phyloP scores from a whole-genome alignment of 2,113 vertebrate species.

The Ictalurus punctatus region DNA sequence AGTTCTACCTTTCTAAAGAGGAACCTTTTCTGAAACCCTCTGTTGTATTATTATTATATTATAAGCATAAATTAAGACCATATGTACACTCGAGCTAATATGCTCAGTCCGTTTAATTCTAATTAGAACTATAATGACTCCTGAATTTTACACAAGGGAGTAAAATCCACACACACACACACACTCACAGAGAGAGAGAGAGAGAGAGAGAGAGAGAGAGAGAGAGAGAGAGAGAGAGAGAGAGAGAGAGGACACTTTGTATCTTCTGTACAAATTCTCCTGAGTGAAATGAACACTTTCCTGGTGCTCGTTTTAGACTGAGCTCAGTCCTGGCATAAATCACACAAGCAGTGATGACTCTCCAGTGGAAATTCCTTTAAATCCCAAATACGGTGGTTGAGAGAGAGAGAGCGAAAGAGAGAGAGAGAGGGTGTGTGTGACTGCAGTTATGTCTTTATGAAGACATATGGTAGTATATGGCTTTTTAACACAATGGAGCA shows the following conservation, averaged over 20 bases:
- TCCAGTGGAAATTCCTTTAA: conserved; percentile 20
- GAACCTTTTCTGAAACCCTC: not conserved
- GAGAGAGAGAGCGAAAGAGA: not conserved
- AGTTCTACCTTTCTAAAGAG: not conserved
- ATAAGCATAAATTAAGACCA: not conserved
- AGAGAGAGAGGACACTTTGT: conserved; percentile 9
- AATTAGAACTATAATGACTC: conserved; percentile 2
- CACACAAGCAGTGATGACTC: conserved; percentile 24
- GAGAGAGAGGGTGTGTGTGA: not conserved
- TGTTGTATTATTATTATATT: conserved; percentile 3
- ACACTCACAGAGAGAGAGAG: not conserved
- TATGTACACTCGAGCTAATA: conserved; percentile 7
- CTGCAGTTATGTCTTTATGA: not conserved
- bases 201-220: conserved; percentile 24
- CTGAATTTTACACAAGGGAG: conserved; percentile 8
- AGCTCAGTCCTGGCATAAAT: conserved; percentile 21
- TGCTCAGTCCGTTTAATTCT: not conserved
- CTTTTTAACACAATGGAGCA: conserved; percentile 13
- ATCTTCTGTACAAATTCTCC: conserved; percentile 19
- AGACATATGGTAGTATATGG: conserved; percentile 7
- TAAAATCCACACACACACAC: not conserved
- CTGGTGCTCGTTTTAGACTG: conserved; percentile 22
- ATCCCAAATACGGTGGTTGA: not conserved
- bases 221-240: conserved; percentile 14
- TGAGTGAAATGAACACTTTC: conserved; percentile 27